Conservation (phyloP, 2,113 vertebrate genomes). For the Theristicus caerulescens region DNA sequence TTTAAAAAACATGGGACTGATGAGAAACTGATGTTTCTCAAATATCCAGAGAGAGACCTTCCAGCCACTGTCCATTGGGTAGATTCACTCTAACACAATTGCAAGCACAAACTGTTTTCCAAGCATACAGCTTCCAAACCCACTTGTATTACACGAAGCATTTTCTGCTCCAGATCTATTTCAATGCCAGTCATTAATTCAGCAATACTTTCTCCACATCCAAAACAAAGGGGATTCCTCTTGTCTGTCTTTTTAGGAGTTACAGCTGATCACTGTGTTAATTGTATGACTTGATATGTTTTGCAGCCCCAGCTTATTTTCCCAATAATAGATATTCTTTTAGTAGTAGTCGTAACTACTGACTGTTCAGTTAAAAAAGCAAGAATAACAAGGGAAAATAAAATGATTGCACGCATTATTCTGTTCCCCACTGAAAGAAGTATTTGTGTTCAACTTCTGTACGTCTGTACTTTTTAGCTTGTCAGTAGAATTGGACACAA, state of each 20-base stretch:
- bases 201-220: slow-evolving; percentile 13
- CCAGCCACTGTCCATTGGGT: not conserved
- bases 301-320: not conserved
- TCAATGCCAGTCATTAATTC: slow-evolving; percentile 6
- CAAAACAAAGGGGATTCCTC: not conserved
- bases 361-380: not conserved
- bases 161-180: slow-evolving; percentile 11
- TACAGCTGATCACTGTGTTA: not conserved
- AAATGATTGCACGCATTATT: not conserved
- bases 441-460: not conserved
- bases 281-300: not conserved
- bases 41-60: not conserved
- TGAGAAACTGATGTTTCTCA: not conserved
- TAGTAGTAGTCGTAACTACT: not conserved
- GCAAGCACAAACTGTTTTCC: slow-evolving; percentile 14
- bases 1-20: not conserved
- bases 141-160: not conserved
- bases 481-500: not conserved
- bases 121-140: not conserved
- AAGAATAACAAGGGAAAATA: not conserved
- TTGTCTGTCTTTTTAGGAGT: not conserved
- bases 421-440: not conserved
- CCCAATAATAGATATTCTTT: not conserved
- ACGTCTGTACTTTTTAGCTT: not conserved
- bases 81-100: slow-evolving; percentile 25